Base-by-base conservation (phyloP, 2,888 invertebrate genomes). In the Eledona agricola region DNA sequence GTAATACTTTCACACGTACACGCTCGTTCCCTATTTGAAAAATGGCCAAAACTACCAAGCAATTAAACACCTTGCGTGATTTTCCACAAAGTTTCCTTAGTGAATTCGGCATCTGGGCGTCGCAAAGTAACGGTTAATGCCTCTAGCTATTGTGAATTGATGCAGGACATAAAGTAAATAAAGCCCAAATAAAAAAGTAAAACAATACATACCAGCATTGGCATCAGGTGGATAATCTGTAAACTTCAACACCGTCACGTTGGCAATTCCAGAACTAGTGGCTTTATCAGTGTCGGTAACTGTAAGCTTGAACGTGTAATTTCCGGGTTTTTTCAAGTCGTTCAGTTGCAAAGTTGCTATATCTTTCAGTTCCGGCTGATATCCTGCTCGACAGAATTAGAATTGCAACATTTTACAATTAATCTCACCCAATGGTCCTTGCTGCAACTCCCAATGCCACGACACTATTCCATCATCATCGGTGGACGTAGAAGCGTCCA, bases 161-260 rank as follows among this genome's bases (percentile, higher is more conserved):
- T n/a, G n/a, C n/a, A n/a, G n/a, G n/a, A n/a, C n/a, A 25, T 11
- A 31, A 45, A 16, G 3, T 34, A 3, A 16, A 13, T 34, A 34
- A n/a, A 17, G 17, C 5, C 11, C 15, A 29, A 29, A 10, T 7
- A 28, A 28, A 26, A 2, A 40, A 25, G 11, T 25, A 7, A 6
- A n/a, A 12, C 5, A 3, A 3, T 32, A 38, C 22, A 12, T 38
- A 40, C 85, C 89, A 31, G 96, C 96, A 80, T 95, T 95, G 0
- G 96, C 96, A 73, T 92, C 93, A 0, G 96, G 96, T 0, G 95
- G 95, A 78, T 96, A 96, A 73, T 97, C 96, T 0, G 87, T 92
- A 62, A 90, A 90, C 79, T 94, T 93, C 9, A 94, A 78, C 6
- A 96, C 94, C 1, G 90, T 92, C 40, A 96, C 89, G 72, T 90